Evolutionary conservation across 2,797 vertebrate genomes (phyloP).

Genomic region (Acipenser ruthenus): DNA sequence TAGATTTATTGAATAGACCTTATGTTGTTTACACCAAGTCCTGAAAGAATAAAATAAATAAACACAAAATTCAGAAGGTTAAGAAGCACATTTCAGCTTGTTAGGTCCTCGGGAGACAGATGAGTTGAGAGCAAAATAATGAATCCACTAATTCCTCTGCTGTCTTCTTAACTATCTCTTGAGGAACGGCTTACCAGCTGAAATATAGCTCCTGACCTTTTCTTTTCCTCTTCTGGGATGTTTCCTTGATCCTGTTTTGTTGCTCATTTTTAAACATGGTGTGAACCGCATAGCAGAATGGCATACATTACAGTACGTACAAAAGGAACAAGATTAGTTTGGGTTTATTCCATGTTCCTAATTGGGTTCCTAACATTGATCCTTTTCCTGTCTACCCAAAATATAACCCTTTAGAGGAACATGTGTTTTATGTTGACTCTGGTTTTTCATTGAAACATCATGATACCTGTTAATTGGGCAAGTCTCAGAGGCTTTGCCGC

Average conservation of each 20-base stretch:
- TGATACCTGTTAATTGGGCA: too few relatives aligned
- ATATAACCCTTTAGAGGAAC: too few relatives aligned
- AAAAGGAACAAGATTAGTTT: too few relatives aligned
- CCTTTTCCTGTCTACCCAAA: too few relatives aligned
- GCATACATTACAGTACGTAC: too few relatives aligned
- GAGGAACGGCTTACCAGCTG: background rate
- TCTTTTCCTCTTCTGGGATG: background rate
- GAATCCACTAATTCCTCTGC: slow-evolving; percentile 5
- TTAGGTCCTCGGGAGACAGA: background rate
- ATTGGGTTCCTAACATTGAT: too few relatives aligned
- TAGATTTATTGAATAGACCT: too few relatives aligned
- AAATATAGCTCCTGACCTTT: slow-evolving; percentile 8
- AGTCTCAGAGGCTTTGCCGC: too few relatives aligned
- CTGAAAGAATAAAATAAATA: background rate
- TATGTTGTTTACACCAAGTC: background rate
- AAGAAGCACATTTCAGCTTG: background rate
- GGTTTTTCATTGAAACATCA: too few relatives aligned
- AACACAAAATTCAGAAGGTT: slow-evolving; percentile 4
- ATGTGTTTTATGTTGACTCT: too few relatives aligned
- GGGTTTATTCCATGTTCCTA: too few relatives aligned
- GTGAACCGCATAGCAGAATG: too few relatives aligned
- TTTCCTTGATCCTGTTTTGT: slow-evolving; percentile 2
- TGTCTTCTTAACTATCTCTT: background rate
- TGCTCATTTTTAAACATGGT: slow-evolving; percentile 4
- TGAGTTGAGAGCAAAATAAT: slow-evolving; percentile 4